phyloP scores from a whole-genome alignment of 2,797 vertebrate species.

The Tauraco hartlaubi region DNA sequence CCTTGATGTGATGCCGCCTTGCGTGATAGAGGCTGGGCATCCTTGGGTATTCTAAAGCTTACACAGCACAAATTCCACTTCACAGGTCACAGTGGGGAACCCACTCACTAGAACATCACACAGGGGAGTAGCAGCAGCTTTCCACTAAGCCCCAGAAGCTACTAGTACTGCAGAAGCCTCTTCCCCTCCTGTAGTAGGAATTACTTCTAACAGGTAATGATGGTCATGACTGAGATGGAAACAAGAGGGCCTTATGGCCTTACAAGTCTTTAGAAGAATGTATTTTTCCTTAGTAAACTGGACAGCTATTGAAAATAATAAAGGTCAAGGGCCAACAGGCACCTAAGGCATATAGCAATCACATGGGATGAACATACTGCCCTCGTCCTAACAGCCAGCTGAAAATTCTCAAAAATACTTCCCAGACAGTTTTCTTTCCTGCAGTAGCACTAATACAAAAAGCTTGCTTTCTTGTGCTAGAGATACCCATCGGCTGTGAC shows the following conservation, averaged over 20 bases:
- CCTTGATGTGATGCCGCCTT: neutral
- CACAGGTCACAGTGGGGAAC: neutral
- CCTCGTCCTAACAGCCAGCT: neutral
- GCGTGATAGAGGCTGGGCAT: neutral
- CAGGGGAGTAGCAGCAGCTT: neutral
- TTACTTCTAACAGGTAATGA: neutral
- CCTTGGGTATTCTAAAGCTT: neutral
- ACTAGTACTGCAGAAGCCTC: neutral
- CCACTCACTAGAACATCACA: rapidly evolving
- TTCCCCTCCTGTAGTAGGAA: rapidly evolving
- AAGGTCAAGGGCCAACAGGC: neutral
- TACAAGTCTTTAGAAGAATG: neutral
- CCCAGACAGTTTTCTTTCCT: neutral
- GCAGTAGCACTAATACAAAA: neutral
- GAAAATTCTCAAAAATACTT: neutral
- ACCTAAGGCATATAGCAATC: neutral
- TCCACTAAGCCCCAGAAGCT: neutral
- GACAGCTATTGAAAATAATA: neutral
- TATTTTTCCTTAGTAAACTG: neutral
- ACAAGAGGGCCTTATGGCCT: neutral
- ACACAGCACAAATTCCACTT: neutral
- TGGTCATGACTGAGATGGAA: neutral
- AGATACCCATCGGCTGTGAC: neutral
- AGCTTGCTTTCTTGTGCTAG: neutral
- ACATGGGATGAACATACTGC: neutral